A percentile compares a stretch with the other conserved stretches of the same genome.
phyloP scores from a whole-genome alignment of 2,797 vertebrate species.

The Schizopygopsis pylzovi region DNA sequence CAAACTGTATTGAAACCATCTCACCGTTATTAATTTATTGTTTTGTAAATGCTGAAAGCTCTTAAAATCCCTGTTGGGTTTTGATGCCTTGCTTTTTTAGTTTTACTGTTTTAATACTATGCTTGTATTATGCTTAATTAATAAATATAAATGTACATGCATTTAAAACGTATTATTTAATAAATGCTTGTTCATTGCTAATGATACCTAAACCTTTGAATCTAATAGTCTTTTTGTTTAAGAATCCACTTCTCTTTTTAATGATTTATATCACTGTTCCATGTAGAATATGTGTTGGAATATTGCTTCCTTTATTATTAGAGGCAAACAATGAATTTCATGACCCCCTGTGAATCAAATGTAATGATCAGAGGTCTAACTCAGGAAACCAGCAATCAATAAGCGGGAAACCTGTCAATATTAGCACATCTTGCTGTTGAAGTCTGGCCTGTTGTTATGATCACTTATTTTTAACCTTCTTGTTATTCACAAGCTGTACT shows the following conservation, averaged over 20 bases:
- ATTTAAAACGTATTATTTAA: not conserved
- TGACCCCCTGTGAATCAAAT: constrained; percentile 5
- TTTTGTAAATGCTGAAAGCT: constrained; percentile 15
- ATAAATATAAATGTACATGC: not conserved
- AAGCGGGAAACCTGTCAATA: constrained; percentile 23
- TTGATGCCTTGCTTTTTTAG: constrained; percentile 20
- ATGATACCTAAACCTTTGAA: not conserved
- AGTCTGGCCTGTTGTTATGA: constrained; percentile 10
- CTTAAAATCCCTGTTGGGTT: not conserved
- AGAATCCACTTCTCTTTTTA: too few relatives aligned
- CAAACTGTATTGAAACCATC: constrained; percentile 11
- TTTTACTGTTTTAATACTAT: constrained; percentile 10
- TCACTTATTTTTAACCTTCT: constrained; percentile 46
- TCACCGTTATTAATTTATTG: constrained; percentile 20
- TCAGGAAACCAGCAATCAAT: constrained; percentile 9
- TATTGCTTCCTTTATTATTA: not conserved
- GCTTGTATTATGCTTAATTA: not conserved
- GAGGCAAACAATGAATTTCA: constrained; percentile 22
- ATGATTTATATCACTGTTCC: not conserved
- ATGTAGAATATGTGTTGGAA: not conserved
- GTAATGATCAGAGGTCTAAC: constrained; percentile 23
- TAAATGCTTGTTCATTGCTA: not conserved
- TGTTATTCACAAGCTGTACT: constrained; percentile 18
- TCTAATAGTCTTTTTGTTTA: not conserved
- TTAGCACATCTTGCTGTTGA: constrained; percentile 6